These are phyloP conservation scores for Drosophila teissieri DNA, from an alignment of 1,140 invertebrate species.

Conservation along the genomic window DNA sequence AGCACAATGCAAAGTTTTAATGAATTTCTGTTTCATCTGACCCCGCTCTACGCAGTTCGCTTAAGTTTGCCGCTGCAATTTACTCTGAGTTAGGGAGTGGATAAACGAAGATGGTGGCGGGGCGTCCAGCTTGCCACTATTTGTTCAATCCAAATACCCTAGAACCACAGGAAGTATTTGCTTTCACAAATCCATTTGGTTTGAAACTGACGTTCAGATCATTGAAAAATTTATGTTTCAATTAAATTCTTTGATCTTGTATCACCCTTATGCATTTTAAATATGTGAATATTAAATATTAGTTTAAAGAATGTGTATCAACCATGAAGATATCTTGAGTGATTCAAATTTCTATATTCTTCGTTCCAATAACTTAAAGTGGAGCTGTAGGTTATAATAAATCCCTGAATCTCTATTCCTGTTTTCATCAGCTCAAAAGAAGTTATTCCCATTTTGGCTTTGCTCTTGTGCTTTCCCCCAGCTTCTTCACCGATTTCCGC, in stretches of 20 bases:
- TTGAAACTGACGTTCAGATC: no score
- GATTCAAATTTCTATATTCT: neutral
- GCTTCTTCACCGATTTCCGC: conserved; percentile 47
- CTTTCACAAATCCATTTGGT: neutral
- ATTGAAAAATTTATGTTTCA: no score
- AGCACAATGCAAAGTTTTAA: conserved; percentile 79
- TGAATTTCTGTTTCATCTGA: conserved; percentile 70
- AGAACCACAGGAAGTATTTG: neutral
- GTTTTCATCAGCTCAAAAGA: conserved; percentile 13
- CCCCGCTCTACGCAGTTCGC: conserved; percentile 52
- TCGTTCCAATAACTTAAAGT: neutral
- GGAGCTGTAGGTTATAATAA: neutral
- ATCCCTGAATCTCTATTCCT: neutral
- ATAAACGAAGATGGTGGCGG: conserved; percentile 3
- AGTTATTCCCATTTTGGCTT: conserved; percentile 48
- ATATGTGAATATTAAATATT: no score
- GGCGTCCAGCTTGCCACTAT: conserved; percentile 58
- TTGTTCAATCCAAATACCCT: conserved; percentile 39
- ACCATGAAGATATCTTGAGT: no score
- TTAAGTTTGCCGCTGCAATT: conserved; percentile 70
- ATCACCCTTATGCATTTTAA: no score
- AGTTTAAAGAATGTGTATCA: no score
- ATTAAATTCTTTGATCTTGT: no score
- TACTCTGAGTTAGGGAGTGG: conserved; percentile 22
- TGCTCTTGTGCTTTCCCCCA: conserved; percentile 57